These are phyloP conservation scores for Tortrix viridana DNA, from an alignment of 2,888 invertebrate genomes.

Conservation along the genomic window DNA sequence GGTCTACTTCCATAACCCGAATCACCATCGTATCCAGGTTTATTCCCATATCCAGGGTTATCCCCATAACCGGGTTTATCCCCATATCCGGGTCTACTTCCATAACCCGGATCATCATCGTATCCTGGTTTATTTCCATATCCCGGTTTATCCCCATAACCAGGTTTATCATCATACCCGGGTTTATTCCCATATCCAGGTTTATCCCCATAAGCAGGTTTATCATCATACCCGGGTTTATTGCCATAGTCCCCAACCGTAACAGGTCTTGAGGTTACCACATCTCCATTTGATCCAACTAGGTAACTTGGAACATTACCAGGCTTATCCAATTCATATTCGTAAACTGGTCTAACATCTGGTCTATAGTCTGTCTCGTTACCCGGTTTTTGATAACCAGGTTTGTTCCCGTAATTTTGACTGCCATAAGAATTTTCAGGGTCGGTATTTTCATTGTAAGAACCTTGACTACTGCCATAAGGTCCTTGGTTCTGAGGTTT, in stretches of 20 bases:
- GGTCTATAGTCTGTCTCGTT: constrained; percentile 46
- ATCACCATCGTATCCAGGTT: background rate
- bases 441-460: constrained; percentile 25
- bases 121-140: background rate
- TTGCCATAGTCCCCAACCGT: constrained; percentile 62
- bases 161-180: background rate
- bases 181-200: constrained; percentile 6
- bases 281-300: constrained; percentile 60
- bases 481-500: constrained; percentile 15
- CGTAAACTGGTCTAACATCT: constrained; percentile 71
- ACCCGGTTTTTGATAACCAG: constrained; percentile 38
- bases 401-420: constrained; percentile 35
- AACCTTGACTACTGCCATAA: constrained; percentile 30
- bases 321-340: constrained; percentile 65
- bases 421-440: constrained; percentile 25
- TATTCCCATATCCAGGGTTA: background rate
- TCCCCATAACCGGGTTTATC: constrained; percentile 5
- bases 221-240: constrained; percentile 8
- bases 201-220: background rate
- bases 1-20: constrained; percentile 17
- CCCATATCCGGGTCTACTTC: background rate
- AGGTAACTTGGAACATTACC: constrained; percentile 64
- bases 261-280: constrained; percentile 71
- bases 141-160: constrained; percentile 1
- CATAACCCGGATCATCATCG: background rate